These are phyloP conservation scores for Mormoops blainvillei DNA, from an alignment of 2,113 vertebrate species.

Conservation along the genomic window DNA sequence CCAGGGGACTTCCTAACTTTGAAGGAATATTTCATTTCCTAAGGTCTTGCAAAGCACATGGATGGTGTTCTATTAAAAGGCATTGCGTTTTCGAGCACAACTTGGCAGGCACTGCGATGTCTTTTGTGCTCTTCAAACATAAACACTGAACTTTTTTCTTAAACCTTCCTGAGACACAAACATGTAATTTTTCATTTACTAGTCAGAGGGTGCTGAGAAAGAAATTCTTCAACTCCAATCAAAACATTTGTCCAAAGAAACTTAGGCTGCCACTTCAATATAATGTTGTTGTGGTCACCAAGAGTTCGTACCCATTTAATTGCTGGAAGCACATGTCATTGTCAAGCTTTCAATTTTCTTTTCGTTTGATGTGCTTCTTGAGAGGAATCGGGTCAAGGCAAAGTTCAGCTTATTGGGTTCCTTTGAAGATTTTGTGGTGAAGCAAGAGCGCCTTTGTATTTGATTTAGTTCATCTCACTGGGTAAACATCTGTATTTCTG, in stretches of 20 bases:
- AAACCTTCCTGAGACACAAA: neutral
- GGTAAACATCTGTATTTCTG: slow-evolving; percentile 74
- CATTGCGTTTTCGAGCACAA: neutral
- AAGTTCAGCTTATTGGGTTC: neutral
- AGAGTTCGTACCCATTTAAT: neutral
- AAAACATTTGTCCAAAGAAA: neutral
- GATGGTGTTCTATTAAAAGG: neutral
- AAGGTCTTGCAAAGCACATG: neutral
- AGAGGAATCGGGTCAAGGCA: neutral
- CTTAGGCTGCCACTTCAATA: neutral
- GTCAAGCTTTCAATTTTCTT: neutral
- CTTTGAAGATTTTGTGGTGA: slow-evolving; percentile 30
- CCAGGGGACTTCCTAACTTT: neutral
- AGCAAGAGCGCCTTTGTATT: slow-evolving; percentile 42
- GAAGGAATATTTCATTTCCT: slow-evolving; percentile 12
- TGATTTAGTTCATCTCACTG: slow-evolving; percentile 69
- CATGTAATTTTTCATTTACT: neutral
- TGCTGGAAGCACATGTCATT: neutral
- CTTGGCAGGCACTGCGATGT: neutral
- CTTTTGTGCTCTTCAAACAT: neutral
- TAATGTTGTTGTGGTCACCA: neutral
- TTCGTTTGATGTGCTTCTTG: neutral
- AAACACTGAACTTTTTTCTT: neutral
- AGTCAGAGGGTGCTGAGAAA: neutral
- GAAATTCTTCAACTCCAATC: neutral